Conservation (phyloP, 2,888 invertebrate species). For the Acholoe squamosa region DNA sequence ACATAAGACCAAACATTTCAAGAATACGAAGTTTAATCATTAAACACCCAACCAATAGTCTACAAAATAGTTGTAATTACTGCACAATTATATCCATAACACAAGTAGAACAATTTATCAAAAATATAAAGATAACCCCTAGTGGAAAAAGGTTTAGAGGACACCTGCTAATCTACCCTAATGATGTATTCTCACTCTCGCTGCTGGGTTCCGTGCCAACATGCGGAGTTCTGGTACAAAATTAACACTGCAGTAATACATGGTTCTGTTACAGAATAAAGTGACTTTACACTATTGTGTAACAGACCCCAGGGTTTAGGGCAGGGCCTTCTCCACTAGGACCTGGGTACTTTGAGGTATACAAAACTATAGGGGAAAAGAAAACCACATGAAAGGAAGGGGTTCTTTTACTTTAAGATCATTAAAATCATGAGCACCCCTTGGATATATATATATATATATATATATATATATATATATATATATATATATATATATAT, state of each 20-base stretch:
- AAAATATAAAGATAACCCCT: slow-evolving; percentile 56
- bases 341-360: slow-evolving; percentile 54
- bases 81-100: slow-evolving; percentile 40
- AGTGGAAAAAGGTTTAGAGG: slow-evolving; percentile 23
- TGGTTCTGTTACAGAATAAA: too few species aligned
- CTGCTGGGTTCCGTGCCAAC: not conserved
- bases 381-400: slow-evolving; percentile 31
- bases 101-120: slow-evolving; percentile 61
- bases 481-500: not conserved
- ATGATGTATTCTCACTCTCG: not conserved
- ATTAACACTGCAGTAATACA: not conserved
- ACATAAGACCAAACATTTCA: slow-evolving; percentile 19
- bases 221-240: not conserved
- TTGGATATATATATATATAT: too few species aligned
- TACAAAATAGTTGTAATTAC: slow-evolving; percentile 59
- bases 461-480: not conserved
- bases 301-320: too few species aligned
- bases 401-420: not conserved
- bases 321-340: slow-evolving; percentile 12
- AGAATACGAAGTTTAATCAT: slow-evolving; percentile 49
- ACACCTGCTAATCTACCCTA: not conserved
- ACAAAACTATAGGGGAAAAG: slow-evolving; percentile 60
- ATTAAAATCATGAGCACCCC: slow-evolving; percentile 22
- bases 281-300: too few species aligned
- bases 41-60: slow-evolving; percentile 62